Conservation (phyloP, 2,888 invertebrate genomes). For the Catonia carolina region DNA sequence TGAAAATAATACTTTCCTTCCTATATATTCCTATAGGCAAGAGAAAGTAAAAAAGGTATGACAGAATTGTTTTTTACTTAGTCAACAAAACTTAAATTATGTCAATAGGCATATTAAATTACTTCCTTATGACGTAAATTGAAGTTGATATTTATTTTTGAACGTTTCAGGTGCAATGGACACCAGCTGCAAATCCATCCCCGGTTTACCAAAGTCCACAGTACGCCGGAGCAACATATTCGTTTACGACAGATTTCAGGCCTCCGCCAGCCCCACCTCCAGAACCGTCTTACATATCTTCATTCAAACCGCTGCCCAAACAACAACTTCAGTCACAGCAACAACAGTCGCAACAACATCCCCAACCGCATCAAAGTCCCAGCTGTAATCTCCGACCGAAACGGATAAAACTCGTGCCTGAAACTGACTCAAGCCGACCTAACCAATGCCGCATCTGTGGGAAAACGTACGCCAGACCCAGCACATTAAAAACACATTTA, state of each 20-base stretch:
- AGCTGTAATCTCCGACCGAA: conserved; percentile 41
- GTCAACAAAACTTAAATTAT: too few species aligned
- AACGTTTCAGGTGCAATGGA: conserved; percentile 80
- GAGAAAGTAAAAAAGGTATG: too few species aligned
- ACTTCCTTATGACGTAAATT: too few species aligned
- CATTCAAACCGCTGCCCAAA: conserved; percentile 49
- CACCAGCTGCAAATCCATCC: conserved; percentile 42
- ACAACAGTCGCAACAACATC: conserved; percentile 29
- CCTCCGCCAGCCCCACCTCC: conserved; percentile 54
- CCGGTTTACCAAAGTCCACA: conserved; percentile 61
- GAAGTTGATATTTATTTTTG: too few species aligned
- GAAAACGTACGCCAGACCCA: conserved; percentile 93
- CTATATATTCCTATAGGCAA: too few species aligned
- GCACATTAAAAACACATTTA: conserved; percentile 94
- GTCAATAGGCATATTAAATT: too few species aligned
- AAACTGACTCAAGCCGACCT: conserved; percentile 72
- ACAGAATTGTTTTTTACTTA: too few species aligned
- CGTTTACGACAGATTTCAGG: conserved; percentile 76
- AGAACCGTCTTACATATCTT: conserved; percentile 44
- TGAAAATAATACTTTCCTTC: too few species aligned
- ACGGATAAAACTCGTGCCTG: conserved; percentile 36
- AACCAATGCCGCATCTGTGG: conserved; percentile 64
- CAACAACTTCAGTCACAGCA: conserved; percentile 5
- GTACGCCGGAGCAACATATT: conserved; percentile 67
- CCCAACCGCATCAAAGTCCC: conserved; percentile 40